Percentiles rank a stretch among this genome's conserved stretches.
Conservation (phyloP, 2,888 invertebrate species). For the Cyrtodaria siliqua region DNA sequence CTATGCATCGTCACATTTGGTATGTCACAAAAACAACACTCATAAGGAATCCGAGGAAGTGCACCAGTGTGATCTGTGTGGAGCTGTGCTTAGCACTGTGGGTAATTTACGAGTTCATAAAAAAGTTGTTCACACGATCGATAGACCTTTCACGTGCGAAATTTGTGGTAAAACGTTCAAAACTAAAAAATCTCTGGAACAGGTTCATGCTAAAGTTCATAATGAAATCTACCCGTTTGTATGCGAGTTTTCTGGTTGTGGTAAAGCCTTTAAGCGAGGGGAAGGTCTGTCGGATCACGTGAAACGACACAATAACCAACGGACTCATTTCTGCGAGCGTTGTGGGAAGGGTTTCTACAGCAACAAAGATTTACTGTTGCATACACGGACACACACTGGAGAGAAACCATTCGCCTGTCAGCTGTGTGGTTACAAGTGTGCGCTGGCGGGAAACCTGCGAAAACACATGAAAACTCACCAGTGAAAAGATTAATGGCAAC, state of each 20-base stretch:
- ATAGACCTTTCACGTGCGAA: conserved; percentile 57
- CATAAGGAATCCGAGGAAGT: conserved; percentile 32
- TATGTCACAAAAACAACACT: conserved; percentile 37
- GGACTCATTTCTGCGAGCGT: conserved; percentile 51
- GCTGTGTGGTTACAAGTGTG: conserved; percentile 51
- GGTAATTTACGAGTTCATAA: conserved; percentile 50
- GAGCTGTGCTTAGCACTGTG: conserved; percentile 29
- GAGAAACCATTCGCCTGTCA: conserved; percentile 52
- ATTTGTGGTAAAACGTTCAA: conserved; percentile 61
- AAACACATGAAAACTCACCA: conserved; percentile 58
- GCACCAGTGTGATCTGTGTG: conserved; percentile 54
- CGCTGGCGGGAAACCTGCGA: conserved; percentile 44
- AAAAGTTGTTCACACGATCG: conserved; percentile 42
- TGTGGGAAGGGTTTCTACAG: conserved; percentile 60
- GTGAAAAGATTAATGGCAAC: no score
- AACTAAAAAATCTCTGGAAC: conserved; percentile 48
- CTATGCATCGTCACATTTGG: conserved; percentile 30
- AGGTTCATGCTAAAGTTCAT: conserved; percentile 54
- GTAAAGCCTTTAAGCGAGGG: conserved; percentile 45
- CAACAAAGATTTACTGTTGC: conserved; percentile 43
- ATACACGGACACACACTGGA: conserved; percentile 52
- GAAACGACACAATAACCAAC: conserved; percentile 54
- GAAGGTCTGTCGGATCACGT: conserved; percentile 42
- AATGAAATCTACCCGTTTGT: conserved; percentile 36
- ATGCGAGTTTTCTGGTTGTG: conserved; percentile 50